phyloP scores from a whole-genome alignment of 2,113 vertebrate genomes.

The Cettia cetti region DNA sequence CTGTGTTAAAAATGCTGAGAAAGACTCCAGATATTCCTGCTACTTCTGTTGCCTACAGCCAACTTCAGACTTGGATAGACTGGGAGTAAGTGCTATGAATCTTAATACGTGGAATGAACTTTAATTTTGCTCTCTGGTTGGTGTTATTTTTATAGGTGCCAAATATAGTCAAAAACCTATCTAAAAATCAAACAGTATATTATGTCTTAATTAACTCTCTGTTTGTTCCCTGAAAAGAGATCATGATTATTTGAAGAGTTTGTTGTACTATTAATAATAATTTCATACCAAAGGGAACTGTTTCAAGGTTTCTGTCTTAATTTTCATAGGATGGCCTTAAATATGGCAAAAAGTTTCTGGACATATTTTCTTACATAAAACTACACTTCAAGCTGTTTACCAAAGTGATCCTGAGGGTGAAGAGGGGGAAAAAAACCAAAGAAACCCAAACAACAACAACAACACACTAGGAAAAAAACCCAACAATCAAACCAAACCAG shows the following conservation, averaged over 20 bases:
- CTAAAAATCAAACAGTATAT: background rate
- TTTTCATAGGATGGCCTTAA: background rate
- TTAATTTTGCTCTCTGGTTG: background rate
- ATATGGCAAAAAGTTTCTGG: background rate
- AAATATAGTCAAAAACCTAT: background rate
- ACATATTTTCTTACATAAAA: background rate
- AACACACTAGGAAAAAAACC: background rate
- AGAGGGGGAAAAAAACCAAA: rapidly evolving
- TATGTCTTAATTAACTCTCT: background rate
- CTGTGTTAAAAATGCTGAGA: background rate
- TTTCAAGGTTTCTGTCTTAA: background rate
- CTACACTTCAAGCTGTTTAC: background rate
- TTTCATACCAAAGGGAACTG: background rate
- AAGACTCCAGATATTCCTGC: background rate
- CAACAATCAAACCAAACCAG: rapidly evolving
- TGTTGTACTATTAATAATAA: background rate
- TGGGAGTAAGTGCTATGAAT: background rate
- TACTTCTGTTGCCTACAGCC: background rate
- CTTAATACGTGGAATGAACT: background rate
- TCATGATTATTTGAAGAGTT: background rate
- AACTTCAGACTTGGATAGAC: background rate
- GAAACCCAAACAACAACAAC: background rate
- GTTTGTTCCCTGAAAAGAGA: background rate
- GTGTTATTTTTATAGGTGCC: background rate
- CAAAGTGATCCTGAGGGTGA: background rate